phyloP scores from a whole-genome alignment of 1,140 invertebrate genomes.

The Drosophila eugracilis region DNA sequence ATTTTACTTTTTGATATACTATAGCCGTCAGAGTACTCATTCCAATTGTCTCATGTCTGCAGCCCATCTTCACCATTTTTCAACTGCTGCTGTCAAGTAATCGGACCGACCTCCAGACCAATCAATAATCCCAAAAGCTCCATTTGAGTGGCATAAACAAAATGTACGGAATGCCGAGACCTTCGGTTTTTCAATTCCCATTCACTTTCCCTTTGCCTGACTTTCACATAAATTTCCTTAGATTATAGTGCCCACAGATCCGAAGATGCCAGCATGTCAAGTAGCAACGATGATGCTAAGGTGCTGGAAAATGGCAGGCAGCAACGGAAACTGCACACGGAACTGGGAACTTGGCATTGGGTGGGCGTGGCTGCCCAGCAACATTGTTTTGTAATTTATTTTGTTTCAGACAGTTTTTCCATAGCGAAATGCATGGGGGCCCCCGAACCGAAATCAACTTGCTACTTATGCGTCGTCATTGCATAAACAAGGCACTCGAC shows the following conservation, averaged over 20 bases:
- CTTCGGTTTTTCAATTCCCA: conserved; percentile 25
- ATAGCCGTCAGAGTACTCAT: neutral
- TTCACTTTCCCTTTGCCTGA: conserved; percentile 4
- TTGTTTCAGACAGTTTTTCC: conserved; percentile 76
- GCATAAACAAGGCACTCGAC: conserved; percentile 54
- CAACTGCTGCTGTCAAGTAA: conserved; percentile 22
- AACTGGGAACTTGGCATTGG: conserved; percentile 24
- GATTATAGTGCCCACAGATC: conserved; percentile 71
- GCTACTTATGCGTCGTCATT: conserved; percentile 80
- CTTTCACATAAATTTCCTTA: conserved; percentile 45
- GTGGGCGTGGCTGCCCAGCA: conserved; percentile 19
- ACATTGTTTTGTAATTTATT: conserved; percentile 83
- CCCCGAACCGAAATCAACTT: conserved; percentile 51
- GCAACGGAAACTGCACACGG: conserved; percentile 44
- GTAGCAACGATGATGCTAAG: conserved; percentile 57
- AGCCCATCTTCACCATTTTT: conserved; percentile 4
- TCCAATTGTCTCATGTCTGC: neutral
- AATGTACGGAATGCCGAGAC: conserved; percentile 53
- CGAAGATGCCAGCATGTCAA: conserved; percentile 75
- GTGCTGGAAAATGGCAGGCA: conserved; percentile 56
- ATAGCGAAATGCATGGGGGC: conserved; percentile 35
- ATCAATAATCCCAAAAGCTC: conserved; percentile 51
- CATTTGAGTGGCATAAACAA: conserved; percentile 69
- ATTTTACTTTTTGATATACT: neutral
- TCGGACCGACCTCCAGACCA: conserved; percentile 15